These are phyloP conservation scores for Psittacula derbiana DNA, from an alignment of 2,797 vertebrate genomes.

Conservation along the genomic window DNA sequence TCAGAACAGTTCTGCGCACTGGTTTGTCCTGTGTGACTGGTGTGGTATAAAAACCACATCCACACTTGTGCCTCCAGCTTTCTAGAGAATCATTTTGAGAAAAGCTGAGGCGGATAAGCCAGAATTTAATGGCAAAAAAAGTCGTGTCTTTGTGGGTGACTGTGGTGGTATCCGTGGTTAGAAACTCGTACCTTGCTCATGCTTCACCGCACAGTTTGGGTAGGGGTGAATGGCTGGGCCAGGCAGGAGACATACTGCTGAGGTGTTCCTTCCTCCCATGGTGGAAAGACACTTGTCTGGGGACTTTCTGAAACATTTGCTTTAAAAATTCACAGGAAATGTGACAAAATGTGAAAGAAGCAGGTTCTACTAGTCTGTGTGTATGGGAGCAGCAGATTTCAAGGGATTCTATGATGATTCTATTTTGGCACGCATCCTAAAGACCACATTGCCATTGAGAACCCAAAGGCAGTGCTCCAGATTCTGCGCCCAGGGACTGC, in stretches of 20 bases:
- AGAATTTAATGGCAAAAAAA: not conserved
- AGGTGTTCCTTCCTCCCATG: not conserved
- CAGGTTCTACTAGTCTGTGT: not conserved
- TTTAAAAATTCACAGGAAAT: not conserved
- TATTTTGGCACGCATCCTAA: not conserved
- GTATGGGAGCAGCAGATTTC: not conserved
- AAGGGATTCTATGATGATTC: not conserved
- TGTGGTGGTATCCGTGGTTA: not conserved
- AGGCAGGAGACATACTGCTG: not conserved
- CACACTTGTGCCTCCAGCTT: not conserved
- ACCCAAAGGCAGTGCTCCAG: not conserved
- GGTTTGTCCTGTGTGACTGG: not conserved
- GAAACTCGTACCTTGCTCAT: not conserved
- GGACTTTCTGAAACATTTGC: not conserved
- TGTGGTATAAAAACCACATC: not conserved
- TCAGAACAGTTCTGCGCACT: not conserved
- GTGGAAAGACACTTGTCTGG: not conserved
- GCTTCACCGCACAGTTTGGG: not conserved
- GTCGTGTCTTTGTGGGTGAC: not conserved
- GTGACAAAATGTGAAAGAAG: not conserved
- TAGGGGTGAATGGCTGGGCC: not conserved
- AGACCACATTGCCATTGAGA: not conserved
- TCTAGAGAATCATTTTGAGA: not conserved
- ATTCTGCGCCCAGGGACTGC: accelerated
- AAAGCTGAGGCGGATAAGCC: not conserved